Percentiles rank a stretch among this genome's conserved stretches.
phyloP scores from a whole-genome alignment of 2,113 vertebrate genomes.

The Ancistrus triradiatus region DNA sequence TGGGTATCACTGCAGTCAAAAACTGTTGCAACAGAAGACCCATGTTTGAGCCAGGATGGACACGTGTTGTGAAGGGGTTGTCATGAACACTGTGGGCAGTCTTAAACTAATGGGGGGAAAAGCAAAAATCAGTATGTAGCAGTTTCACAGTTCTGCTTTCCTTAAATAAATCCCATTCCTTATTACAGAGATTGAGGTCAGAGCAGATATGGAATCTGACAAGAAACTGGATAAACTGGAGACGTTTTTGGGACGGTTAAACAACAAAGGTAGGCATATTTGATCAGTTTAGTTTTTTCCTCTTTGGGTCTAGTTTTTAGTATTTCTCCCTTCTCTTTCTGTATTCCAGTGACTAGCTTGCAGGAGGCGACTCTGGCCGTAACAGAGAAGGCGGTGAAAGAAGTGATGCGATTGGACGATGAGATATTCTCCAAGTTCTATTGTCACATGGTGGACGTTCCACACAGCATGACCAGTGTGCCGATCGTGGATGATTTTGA shows the following conservation, averaged over 20 bases:
- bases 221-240: slow-evolving; percentile 93
- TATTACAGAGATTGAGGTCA: slow-evolving; percentile 85
- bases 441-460: slow-evolving; percentile 70
- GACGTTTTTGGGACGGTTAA: slow-evolving; percentile 86
- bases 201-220: slow-evolving; percentile 88
- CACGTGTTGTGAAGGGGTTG: no score
- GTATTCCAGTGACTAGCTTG: slow-evolving; percentile 72
- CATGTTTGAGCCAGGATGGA: no score
- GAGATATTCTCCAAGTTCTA: slow-evolving; percentile 97
- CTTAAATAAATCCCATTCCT: no score
- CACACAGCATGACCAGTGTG: slow-evolving; percentile 65
- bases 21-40: no score
- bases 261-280: slow-evolving; percentile 83
- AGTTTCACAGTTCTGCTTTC: no score
- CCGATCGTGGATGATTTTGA: slow-evolving; percentile 88
- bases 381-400: slow-evolving; percentile 90
- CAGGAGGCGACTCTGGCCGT: slow-evolving; percentile 88
- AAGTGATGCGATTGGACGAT: slow-evolving; percentile 94
- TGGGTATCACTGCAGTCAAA: no score
- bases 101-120: no score
- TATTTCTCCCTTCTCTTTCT: not conserved
- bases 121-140: no score
- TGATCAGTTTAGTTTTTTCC: not conserved
- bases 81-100: no score
- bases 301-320: no score